Percentiles rank a stretch among this genome's conserved stretches.
phyloP scores from a whole-genome alignment of 30 jellyfish, hydroid and myxozoan genomes.

The Pseudorhiza aurosa region DNA sequence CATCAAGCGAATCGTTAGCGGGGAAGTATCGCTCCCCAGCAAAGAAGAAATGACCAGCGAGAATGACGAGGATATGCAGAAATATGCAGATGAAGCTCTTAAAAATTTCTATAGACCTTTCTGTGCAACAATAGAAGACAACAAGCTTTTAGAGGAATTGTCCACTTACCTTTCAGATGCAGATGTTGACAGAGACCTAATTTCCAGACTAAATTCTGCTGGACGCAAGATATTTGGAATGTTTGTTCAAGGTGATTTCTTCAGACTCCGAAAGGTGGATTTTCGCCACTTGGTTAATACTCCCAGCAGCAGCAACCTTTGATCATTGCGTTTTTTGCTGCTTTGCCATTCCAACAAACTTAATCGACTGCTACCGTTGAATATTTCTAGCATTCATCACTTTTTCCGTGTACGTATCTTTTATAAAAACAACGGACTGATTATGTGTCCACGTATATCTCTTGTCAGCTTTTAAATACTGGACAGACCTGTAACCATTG shows the following conservation, averaged over 20 bases:
- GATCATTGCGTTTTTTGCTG: too few relatives aligned
- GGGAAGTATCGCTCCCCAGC: constrained; percentile 33
- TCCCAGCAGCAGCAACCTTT: too few relatives aligned
- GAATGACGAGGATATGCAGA: not conserved
- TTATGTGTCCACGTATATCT: too few relatives aligned
- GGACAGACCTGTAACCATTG: too few relatives aligned
- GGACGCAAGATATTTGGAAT: not conserved
- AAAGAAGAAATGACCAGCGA: constrained; percentile 17
- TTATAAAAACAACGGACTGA: too few relatives aligned
- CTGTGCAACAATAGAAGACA: constrained; percentile 19
- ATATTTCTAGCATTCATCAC: too few relatives aligned
- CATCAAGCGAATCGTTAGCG: not conserved
- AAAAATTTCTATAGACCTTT: constrained; percentile 11
- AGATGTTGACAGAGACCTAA: not conserved
- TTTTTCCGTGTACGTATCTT: too few relatives aligned
- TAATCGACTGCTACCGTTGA: too few relatives aligned
- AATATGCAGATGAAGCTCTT: not conserved
- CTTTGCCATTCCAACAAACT: too few relatives aligned
- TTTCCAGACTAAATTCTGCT: not conserved
- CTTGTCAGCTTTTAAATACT: too few relatives aligned
- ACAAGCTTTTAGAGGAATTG: not conserved
- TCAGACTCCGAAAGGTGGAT: not conserved
- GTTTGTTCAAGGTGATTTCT: not conserved
- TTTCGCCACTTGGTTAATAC: not conserved
- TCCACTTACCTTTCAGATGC: not conserved